phyloP scores from a whole-genome alignment of 2,113 vertebrate genomes.

The Engraulis encrasicolus region DNA sequence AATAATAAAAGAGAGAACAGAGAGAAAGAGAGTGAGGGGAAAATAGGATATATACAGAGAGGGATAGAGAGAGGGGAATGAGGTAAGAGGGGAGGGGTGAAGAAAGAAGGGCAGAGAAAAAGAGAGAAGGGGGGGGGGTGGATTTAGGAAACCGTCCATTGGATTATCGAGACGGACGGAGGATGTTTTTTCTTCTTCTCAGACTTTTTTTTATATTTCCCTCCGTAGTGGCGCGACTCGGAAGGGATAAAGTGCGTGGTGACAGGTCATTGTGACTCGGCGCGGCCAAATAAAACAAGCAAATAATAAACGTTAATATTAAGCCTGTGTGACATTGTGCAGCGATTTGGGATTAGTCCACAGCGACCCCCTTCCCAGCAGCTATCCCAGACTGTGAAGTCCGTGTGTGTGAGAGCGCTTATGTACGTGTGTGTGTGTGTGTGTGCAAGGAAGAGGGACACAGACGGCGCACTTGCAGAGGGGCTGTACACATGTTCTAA shows the following conservation, averaged over 20 bases:
- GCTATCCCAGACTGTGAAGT: neutral
- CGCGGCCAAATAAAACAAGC: conserved; percentile 81
- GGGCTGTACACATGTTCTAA: neutral
- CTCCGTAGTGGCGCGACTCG: conserved; percentile 69
- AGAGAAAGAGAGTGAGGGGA: neutral
- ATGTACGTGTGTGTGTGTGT: neutral
- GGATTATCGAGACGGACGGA: conserved; percentile 80
- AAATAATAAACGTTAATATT: conserved; percentile 83
- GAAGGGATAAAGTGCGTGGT: conserved; percentile 72
- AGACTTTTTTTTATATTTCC: neutral
- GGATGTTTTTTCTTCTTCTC: conserved; percentile 64
- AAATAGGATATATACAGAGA: too few relatives aligned
- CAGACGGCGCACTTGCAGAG: neutral
- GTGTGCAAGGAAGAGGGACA: neutral
- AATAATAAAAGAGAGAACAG: neutral
- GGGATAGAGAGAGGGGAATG: conserved; percentile 42
- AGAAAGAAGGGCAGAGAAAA: conserved; percentile 48
- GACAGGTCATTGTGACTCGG: conserved; percentile 78
- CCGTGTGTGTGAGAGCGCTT: neutral
- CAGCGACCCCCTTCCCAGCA: neutral
- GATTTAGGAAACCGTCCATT: conserved; percentile 78
- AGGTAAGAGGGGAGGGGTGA: conserved; percentile 3
- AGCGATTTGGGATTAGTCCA: conserved; percentile 70
- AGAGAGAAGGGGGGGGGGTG: conserved; percentile 70
- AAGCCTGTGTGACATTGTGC: conserved; percentile 80